Base-by-base conservation (phyloP, 2,888 invertebrate genomes). In the Antheraea assamensis region DNA sequence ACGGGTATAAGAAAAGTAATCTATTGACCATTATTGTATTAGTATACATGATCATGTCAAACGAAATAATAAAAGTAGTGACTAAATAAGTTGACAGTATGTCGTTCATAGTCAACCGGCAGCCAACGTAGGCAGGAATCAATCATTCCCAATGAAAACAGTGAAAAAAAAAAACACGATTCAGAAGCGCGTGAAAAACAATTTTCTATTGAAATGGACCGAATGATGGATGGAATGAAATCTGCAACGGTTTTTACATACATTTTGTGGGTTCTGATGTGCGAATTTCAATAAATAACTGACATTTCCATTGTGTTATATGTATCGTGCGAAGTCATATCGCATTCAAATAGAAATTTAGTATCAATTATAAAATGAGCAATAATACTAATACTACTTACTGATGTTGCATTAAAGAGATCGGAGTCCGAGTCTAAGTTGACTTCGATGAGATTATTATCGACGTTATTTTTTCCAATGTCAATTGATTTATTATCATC, bases 151-250 rank as follows among this genome's bases (percentile, higher is more conserved):
- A 68, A 68, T 68, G 68, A 68, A 68, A 68, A 66, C 70, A 73
- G 72, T 66, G 71, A 73, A 73, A 74, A 64, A 58, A 58, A 75
- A 47, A 72, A 71, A 76, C 71, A 74, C 31, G 49, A 71, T 68
- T 24, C 61, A 35, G 64, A 27, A 73, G n/a, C 58, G 72, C 49
- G 30, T 42, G 58, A 70, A 74, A 75, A 77, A 75, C 73, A 72
- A 71, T 75, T 75, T 74, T 73, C 74, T 73, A 74, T 77, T 75
- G 75, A 68, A 76, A 71, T 24, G 71, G 72, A 68, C 71, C n/a
- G 70, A 49, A 66, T 73, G 73, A 73, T 27, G 47, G 27, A 73
- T 73, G 19, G 70, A 35, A 42, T 55, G 35, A 58, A 70, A 42
- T 31, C n/a, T 24, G 61, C 71, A 24, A 58, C 5, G 68, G 52